Base-by-base conservation (phyloP, 2,797 vertebrate species). In the Delichon dasypus region DNA sequence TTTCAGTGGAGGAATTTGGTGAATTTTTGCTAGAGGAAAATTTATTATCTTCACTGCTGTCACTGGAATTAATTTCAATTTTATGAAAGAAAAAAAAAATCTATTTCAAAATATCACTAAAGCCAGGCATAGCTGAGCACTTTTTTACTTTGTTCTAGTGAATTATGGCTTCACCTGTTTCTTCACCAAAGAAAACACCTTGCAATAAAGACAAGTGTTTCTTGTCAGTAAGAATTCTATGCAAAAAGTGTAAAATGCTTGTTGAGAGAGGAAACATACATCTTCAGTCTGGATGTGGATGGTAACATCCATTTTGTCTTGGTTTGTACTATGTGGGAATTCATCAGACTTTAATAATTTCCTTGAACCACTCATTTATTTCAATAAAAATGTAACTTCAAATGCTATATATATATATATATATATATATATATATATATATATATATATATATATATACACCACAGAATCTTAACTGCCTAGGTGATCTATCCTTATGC, bases 291-390 rank as follows among this genome's bases (percentile, higher is more conserved):
- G 7, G 3, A 38, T 45, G 11, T 27, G 10, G 10, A n/a, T 51
- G 44, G 4, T 19, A 67, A 6, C 32, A 88, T 4, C 27, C 12
- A 34, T 84, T 88, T 86, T 64, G 20, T 45, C 38, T 72, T 10
- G 7, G 11, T n/a, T n/a, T 0, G 0, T 8, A 25, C 7, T 25
- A 32, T 10, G 2, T 9, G 68, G 10, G 8, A 73, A 62, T 73
- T 83, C 4, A 6, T 32, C 20, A 48, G 44, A 70, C 12, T 55
- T 66, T 30, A 38, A 4, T 16, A 76, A 62, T 51, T 62, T 29
- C 12, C 13, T 44, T 58, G n/a, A 82, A 16, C 5, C 5, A 58
- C 20, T 44, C 0, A 17, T 73, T 85, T 73, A 8, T 75, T 87
- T 79, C 20, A 64, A 70, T 10, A 10, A 58, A 58, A 78, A 16